These are phyloP conservation scores for Anas capensis DNA, from an alignment of 2,797 vertebrate species.

Conservation along the genomic window DNA sequence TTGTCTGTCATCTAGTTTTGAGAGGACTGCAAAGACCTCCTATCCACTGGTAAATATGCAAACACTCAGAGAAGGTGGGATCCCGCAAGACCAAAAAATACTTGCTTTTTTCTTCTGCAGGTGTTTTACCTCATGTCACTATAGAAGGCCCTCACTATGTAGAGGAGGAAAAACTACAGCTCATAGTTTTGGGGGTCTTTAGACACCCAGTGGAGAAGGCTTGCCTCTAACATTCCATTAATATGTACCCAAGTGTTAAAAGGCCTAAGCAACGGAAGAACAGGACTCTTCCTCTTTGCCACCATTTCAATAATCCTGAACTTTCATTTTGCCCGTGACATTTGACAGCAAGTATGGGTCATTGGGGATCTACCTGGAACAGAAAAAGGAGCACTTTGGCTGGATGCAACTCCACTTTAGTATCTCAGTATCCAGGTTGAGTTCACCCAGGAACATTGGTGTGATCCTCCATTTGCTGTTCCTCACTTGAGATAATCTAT, in stretches of 20 bases:
- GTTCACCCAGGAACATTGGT: neutral
- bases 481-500: fast-evolving
- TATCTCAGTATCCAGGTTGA: neutral
- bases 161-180: neutral
- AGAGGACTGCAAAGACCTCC: neutral
- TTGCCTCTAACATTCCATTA: neutral
- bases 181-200: fast-evolving
- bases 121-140: neutral
- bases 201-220: neutral
- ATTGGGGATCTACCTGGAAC: neutral
- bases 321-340: neutral
- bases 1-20: neutral
- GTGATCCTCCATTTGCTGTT: neutral
- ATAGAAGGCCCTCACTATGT: neutral
- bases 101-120: neutral
- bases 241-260: fast-evolving
- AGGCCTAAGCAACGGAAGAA: neutral
- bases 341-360: neutral
- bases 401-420: neutral
- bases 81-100: neutral
- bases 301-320: neutral
- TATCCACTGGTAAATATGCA: fast-evolving
- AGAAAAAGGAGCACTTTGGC: neutral
- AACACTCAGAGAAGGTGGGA: neutral
- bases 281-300: fast-evolving